Percentiles rank a stretch among this genome's conserved stretches.
Evolutionary conservation across 2,797 vertebrate species (phyloP).

Genomic region (Typhlichthys subterraneus): DNA sequence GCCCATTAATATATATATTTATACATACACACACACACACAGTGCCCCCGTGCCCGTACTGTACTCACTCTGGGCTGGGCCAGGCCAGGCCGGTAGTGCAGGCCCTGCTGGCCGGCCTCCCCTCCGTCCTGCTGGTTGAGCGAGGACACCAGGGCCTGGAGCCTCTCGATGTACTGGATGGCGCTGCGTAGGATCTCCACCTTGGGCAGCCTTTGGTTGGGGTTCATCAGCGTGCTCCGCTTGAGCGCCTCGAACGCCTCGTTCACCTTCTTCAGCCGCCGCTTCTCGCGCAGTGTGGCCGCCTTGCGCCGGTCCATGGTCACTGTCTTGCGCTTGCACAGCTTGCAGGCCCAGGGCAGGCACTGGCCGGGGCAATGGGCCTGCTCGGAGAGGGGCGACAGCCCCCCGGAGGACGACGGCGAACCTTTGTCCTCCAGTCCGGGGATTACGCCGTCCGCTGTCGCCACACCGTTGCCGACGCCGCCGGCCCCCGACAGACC

Average conservation of each 20-base stretch:
- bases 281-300: constrained; percentile 92
- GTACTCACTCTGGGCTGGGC: constrained; percentile 83
- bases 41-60: constrained; percentile 61
- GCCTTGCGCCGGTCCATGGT: constrained; percentile 92
- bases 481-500: constrained; percentile 72
- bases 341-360: constrained; percentile 95
- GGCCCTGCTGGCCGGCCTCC: constrained; percentile 78
- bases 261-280: constrained; percentile 95
- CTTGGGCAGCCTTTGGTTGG: constrained; percentile 97
- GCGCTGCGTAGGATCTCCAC: constrained; percentile 97
- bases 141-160: constrained; percentile 94
- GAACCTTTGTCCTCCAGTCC: constrained; percentile 84
- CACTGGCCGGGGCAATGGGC: constrained; percentile 93
- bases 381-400: constrained; percentile 80
- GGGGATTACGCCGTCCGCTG: constrained; percentile 49
- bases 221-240: constrained; percentile 95
- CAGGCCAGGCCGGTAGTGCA: constrained; percentile 76
- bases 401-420: constrained; percentile 70
- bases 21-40: constrained; percentile 66
- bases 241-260: constrained; percentile 97
- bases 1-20: constrained; percentile 46
- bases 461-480: constrained; percentile 25
- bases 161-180: constrained; percentile 97
- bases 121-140: constrained; percentile 95
- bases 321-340: constrained; percentile 94